phyloP scores from a whole-genome alignment of 2,113 vertebrate genomes.

The Heliornis fulica region DNA sequence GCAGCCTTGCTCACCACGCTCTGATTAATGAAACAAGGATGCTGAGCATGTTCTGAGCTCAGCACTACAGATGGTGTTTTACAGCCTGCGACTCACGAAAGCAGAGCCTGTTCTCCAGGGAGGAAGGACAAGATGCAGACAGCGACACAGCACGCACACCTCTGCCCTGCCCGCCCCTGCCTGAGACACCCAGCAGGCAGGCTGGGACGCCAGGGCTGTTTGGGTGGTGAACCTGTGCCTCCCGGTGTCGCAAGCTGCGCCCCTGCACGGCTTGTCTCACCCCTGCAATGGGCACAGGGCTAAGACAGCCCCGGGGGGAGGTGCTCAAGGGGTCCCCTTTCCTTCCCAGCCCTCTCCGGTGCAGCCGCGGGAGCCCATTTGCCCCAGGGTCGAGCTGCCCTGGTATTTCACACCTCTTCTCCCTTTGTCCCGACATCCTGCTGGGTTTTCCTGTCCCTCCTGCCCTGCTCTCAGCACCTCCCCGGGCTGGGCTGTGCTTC shows the following conservation, averaged over 20 bases:
- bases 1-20: neutral
- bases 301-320: neutral
- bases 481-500: rapidly evolving
- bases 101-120: neutral
- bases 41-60: neutral
- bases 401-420: neutral
- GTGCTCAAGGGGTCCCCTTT: neutral
- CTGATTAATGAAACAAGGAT: rapidly evolving
- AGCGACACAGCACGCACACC: neutral
- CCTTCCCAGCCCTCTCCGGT: rapidly evolving
- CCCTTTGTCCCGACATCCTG: rapidly evolving
- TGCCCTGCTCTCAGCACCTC: neutral
- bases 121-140: neutral
- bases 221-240: neutral
- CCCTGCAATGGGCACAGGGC: neutral
- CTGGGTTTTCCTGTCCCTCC: neutral
- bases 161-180: neutral
- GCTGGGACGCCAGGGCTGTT: neutral
- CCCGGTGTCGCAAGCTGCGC: neutral
- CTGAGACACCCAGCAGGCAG: neutral
- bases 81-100: neutral
- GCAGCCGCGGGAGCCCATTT: neutral
- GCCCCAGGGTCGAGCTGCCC: rapidly evolving
- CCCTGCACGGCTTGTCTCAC: neutral
- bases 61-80: neutral